phyloP scores from a whole-genome alignment of 2,113 vertebrate species.

The Prolemur simus region DNA sequence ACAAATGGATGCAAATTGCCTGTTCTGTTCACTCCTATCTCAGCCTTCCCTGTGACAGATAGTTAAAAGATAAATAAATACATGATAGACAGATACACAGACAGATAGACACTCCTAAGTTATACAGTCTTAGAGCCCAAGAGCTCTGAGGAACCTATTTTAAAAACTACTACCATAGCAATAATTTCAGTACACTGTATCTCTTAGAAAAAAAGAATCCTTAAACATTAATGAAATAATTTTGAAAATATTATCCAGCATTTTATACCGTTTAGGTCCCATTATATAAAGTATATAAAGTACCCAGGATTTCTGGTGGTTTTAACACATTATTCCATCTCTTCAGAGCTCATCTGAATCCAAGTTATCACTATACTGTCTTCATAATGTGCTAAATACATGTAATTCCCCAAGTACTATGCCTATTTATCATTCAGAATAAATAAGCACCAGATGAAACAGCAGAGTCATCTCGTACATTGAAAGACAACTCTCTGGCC shows the following conservation, averaged over 20 bases:
- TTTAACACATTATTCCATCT: not conserved
- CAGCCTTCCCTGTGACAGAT: not conserved
- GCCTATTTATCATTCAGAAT: not conserved
- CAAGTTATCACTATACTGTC: not conserved
- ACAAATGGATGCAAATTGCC: not conserved
- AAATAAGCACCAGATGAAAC: not conserved
- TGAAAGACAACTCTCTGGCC: not conserved
- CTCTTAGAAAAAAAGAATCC: slow-evolving; percentile 30
- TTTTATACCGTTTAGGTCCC: not conserved
- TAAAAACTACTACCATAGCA: not conserved
- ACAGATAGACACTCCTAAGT: not conserved
- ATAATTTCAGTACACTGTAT: not conserved
- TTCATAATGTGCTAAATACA: not conserved
- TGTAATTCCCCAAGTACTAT: not conserved
- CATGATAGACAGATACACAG: not conserved
- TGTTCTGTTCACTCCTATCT: not conserved
- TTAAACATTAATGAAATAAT: not conserved
- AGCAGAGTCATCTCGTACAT: not conserved
- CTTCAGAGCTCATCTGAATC: not conserved
- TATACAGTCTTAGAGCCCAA: not conserved
- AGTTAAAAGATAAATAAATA: not conserved
- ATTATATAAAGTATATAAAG: not conserved
- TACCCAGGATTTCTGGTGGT: not conserved
- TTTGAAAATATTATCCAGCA: not conserved
- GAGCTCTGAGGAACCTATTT: not conserved